Evolutionary conservation across 2,888 invertebrate genomes (phyloP).

Genomic region (Crocallis elinguaria): DNA sequence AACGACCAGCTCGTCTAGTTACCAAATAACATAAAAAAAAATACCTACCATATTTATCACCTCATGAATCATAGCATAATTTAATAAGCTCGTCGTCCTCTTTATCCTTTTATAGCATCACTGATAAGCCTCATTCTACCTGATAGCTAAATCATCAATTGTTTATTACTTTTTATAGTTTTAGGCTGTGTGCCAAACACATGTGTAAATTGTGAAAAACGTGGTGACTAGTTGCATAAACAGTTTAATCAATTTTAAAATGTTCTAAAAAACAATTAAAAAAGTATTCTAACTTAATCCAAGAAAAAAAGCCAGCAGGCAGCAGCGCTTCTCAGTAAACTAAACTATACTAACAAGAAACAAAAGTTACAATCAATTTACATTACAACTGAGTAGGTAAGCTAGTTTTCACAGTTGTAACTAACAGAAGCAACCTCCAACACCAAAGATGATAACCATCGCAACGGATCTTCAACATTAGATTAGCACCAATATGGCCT

Average conservation of each 20-base stretch:
- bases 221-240: too few relatives aligned
- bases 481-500: constrained; percentile 21
- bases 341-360: too few relatives aligned
- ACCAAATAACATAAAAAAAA: neutral
- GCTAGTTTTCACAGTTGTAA: neutral
- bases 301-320: too few relatives aligned
- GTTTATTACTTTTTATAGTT: too few relatives aligned
- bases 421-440: constrained; percentile 15
- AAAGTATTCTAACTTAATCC: too few relatives aligned
- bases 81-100: constrained; percentile 1
- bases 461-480: constrained; percentile 12
- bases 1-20: too few relatives aligned
- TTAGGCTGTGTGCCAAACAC: too few relatives aligned
- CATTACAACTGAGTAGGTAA: neutral
- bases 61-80: neutral
- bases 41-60: neutral
- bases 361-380: too few relatives aligned
- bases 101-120: neutral
- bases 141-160: constrained; percentile 1
- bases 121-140: neutral
- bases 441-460: constrained; percentile 10
- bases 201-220: too few relatives aligned
- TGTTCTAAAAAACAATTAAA: too few relatives aligned
- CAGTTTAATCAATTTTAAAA: too few relatives aligned
- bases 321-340: too few relatives aligned